Evolutionary conservation across 2,113 vertebrate genomes (phyloP), one percentile per base, ranked within the genome.

Genomic region (Gila orcuttii): DNA sequence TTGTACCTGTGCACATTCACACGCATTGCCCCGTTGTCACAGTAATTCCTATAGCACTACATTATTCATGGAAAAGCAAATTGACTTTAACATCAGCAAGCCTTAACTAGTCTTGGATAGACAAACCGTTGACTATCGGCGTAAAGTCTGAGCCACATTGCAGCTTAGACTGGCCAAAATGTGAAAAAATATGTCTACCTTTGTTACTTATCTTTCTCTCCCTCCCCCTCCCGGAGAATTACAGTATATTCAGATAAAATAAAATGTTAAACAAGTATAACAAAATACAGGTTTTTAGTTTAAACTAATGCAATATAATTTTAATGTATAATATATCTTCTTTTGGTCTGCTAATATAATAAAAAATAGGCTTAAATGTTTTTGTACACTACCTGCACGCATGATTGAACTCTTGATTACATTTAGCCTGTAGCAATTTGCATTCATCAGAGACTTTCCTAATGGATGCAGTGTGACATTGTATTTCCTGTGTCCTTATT

Each of bases 21-120:
- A 25, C 55, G 6, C 75, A 45, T 36, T 17, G 6, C 28, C 55
- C 71, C 15, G 86, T 87, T 47, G 12, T 77, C 68, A 87, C 9
- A 52, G 82, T 50, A 84, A 87, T 82, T 28, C 42, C 7, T 28
- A n/a, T 17, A 55, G 68, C 7, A 0, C 15, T 57, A 45, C 57
- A 23, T 75, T 74, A 79, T 77, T 79, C 62, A 71, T 79, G 17
- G 52, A 11, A 31, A 79, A 59, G 55, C 50, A 85, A 55, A 78
- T 47, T 77, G 75, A 47, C 59, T 52, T 47, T 85, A 42, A 68
- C 59, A 78, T 50, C 74, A 66, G 12, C 73, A 36, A 52, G 45
- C 57, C 39, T 42, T n/a, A 19, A 52, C 47, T 52, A 31, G 42
- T 66, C 36, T 42, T 23, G 10, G 21, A 1, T 73, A n/a, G 33